Percentiles rank a stretch among this genome's conserved stretches.
Conservation (phyloP, 2,113 vertebrate species). For the Trinectes maculatus region DNA sequence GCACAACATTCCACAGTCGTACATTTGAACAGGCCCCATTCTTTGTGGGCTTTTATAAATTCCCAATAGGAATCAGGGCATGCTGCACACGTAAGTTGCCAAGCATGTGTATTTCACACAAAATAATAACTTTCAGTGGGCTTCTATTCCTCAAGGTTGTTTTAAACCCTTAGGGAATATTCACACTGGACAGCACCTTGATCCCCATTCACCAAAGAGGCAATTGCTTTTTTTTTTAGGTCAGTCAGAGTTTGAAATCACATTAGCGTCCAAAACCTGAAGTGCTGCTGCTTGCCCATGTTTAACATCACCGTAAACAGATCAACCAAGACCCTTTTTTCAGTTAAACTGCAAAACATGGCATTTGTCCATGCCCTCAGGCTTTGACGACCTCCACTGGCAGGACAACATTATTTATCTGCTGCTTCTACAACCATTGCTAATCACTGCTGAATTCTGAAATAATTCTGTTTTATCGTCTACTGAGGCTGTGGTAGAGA, state of each 20-base stretch:
- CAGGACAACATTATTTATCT: too few species aligned
- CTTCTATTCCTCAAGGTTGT: conserved; percentile 27
- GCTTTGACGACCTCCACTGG: too few species aligned
- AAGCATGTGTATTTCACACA: conserved; percentile 15
- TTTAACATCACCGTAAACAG: too few species aligned
- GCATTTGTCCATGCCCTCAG: too few species aligned
- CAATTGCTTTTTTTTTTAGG: not conserved
- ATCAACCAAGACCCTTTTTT: too few species aligned
- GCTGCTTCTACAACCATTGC: too few species aligned
- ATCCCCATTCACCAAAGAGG: conserved; percentile 19
- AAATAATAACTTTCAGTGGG: conserved; percentile 24
- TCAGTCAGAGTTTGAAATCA: not conserved
- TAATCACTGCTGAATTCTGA: too few species aligned
- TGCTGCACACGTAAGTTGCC: conserved; percentile 2
- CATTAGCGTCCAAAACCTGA: not conserved
- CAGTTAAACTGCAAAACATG: too few species aligned
- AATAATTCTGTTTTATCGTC: too few species aligned
- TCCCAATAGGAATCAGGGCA: conserved; percentile 5
- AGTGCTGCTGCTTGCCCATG: not conserved
- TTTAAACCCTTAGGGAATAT: conserved; percentile 20
- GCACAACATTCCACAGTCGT: conserved; percentile 3
- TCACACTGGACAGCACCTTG: conserved; percentile 12
- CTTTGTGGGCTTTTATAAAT: not conserved
- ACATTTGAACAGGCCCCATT: conserved; percentile 1
- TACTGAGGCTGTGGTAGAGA: too few species aligned